Conservation (phyloP, 1,140 invertebrate genomes). For the Tyrophagus putrescentiae region DNA sequence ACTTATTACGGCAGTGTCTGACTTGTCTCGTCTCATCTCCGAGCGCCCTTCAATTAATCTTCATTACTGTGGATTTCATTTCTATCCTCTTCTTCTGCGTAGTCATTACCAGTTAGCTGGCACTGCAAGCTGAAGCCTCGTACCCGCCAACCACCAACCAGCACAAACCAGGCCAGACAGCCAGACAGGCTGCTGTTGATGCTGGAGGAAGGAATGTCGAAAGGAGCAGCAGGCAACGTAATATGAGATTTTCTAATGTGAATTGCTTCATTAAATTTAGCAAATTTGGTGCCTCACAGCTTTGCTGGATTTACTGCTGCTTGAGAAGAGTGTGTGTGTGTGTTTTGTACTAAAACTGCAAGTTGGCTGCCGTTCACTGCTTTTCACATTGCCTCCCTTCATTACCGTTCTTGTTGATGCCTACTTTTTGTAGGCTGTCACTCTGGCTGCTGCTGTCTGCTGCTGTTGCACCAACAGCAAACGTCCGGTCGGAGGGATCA, state of each 20-base stretch:
- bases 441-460: background rate
- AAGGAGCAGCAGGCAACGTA: background rate
- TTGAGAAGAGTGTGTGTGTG: background rate
- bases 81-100: background rate
- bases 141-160: too few relatives aligned
- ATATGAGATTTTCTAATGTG: conserved; percentile 4
- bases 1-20: too few relatives aligned
- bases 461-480: too few relatives aligned
- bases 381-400: background rate
- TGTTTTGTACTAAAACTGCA: background rate
- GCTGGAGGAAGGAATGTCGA: background rate
- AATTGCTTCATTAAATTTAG: conserved; percentile 8
- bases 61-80: conserved; percentile 2
- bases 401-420: background rate
- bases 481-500: too few relatives aligned
- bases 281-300: background rate
- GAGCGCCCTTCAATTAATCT: conserved; percentile 1
- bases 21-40: background rate
- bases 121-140: background rate
- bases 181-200: background rate
- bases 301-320: too few relatives aligned
- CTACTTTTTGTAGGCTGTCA: background rate
- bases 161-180: background rate
- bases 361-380: background rate
- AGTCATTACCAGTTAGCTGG: background rate